Percentiles rank a stretch among this genome's conserved stretches.
Evolutionary conservation across 2,888 invertebrate genomes (phyloP).

Genomic region (Griposia aprilina): DNA sequence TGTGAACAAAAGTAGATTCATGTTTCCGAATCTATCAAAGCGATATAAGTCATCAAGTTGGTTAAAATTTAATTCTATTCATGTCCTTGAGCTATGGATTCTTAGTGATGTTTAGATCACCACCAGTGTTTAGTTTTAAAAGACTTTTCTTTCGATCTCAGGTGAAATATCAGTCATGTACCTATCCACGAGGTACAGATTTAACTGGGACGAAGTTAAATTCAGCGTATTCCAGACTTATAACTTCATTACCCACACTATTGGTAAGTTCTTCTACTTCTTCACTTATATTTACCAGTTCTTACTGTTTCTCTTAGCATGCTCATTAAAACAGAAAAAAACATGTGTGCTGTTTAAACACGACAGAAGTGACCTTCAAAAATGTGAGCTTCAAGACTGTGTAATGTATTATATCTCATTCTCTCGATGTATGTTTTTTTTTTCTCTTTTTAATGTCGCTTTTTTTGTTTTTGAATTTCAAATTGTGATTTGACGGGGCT

Average conservation of each 20-base stretch:
- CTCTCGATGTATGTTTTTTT: too few species aligned
- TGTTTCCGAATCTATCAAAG: not conserved
- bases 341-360: too few species aligned
- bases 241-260: slow-evolving; percentile 83
- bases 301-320: not conserved
- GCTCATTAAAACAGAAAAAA: not conserved
- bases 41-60: not conserved
- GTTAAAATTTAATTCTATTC: not conserved
- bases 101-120: too few species aligned
- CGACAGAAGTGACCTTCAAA: too few species aligned
- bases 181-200: slow-evolving; percentile 84
- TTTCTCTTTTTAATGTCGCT: too few species aligned
- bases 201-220: slow-evolving; percentile 86
- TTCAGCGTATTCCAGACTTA: slow-evolving; percentile 87
- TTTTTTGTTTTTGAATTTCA: too few species aligned
- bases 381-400: too few species aligned
- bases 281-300: not conserved
- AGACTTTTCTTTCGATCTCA: slow-evolving; percentile 67
- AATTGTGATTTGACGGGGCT: too few species aligned
- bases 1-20: not conserved
- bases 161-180: slow-evolving; percentile 86
- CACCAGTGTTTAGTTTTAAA: not conserved
- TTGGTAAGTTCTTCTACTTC: slow-evolving; percentile 73
- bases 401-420: too few species aligned
- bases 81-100: not conserved